Conservation (phyloP, 2,888 invertebrate species). For the Leucophora obtusa region DNA sequence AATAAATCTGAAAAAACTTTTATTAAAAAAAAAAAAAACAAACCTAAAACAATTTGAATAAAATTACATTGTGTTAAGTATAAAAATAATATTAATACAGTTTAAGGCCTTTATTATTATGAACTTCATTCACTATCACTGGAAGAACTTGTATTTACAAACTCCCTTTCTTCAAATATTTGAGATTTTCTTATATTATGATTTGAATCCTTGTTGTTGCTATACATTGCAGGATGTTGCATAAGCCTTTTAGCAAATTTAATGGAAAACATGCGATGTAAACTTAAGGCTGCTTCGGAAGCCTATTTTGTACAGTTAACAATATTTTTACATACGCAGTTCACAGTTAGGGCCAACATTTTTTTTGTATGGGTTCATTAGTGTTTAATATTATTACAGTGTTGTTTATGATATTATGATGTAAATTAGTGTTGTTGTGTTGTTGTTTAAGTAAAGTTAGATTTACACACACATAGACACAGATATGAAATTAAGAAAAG, state of each 20-base stretch:
- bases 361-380: conserved; percentile 16
- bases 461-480: conserved; percentile 54
- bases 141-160: conserved; percentile 44
- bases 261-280: conserved; percentile 85
- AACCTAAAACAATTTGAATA: no score
- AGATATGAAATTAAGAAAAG: conserved; percentile 47
- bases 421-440: conserved; percentile 46
- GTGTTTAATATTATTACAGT: conserved; percentile 36
- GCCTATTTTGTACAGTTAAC: conserved; percentile 80
- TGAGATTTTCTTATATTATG: conserved; percentile 45
- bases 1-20: neutral
- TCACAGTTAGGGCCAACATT: conserved; percentile 23
- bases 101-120: neutral
- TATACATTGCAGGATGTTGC: conserved; percentile 52
- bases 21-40: neutral
- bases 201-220: conserved; percentile 58
- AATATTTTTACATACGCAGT: conserved; percentile 25
- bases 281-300: conserved; percentile 83
- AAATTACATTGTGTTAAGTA: conserved; percentile 23
- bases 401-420: conserved; percentile 57
- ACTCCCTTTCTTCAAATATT: conserved; percentile 33
- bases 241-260: conserved; percentile 54
- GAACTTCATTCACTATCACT: conserved; percentile 49
- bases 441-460: conserved; percentile 54
- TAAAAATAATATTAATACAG: neutral